Evolutionary conservation across 2,797 vertebrate genomes (phyloP).

Genomic region (Allobates femoralis): DNA sequence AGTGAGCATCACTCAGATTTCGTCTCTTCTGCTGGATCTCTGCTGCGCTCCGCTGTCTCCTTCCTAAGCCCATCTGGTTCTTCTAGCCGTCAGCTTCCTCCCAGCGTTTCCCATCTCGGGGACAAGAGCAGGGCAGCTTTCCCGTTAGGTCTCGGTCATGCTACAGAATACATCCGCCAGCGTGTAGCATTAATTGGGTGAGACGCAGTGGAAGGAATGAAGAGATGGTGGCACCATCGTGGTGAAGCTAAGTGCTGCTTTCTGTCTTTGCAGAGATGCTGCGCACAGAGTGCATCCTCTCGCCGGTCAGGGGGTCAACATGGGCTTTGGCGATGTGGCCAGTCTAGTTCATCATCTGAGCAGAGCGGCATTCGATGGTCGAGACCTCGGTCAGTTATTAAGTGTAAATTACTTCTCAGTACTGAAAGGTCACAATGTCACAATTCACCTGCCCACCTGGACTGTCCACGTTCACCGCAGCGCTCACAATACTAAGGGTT

Average conservation of each 20-base stretch:
- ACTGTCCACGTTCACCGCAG: no score
- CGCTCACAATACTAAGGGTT: no score
- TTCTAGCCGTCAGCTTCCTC: conserved; percentile 91
- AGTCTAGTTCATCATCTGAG: conserved; percentile 88
- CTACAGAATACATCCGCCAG: conserved; percentile 90
- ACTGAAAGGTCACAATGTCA: no score
- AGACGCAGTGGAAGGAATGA: background rate
- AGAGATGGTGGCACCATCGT: background rate
- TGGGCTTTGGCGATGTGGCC: conserved; percentile 94
- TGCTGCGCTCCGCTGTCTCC: conserved; percentile 82
- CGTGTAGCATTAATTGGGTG: conserved; percentile 93
- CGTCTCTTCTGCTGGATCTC: conserved; percentile 84
- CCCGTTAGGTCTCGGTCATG: conserved; percentile 92
- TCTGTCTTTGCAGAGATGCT: conserved; percentile 82
- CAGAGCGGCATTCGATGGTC: conserved; percentile 90
- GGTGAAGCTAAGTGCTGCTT: background rate
- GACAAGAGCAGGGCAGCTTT: conserved; percentile 87
- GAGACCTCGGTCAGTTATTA: conserved; percentile 76
- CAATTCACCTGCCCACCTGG: no score
- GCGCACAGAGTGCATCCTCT: conserved; percentile 97
- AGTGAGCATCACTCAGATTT: conserved; percentile 92
- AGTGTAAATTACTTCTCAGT: background rate
- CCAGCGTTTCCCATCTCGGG: conserved; percentile 87
- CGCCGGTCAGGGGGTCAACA: conserved; percentile 96
- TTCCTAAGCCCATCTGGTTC: conserved; percentile 85